Conservation (phyloP, 2,797 vertebrate genomes). For the Lacerta agilis region DNA sequence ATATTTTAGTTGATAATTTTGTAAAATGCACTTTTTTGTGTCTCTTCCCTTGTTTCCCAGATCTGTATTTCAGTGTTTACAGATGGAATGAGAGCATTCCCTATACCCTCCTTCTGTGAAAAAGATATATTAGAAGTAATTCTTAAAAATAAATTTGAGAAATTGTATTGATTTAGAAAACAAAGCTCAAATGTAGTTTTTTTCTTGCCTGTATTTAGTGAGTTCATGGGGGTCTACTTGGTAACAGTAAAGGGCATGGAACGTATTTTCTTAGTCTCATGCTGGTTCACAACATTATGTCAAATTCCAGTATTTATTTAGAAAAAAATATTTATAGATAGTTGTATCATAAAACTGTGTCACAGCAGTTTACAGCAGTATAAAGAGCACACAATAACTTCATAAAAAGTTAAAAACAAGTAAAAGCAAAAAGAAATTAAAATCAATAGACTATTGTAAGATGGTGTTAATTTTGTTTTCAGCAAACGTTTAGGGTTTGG, state of each 20-base stretch:
- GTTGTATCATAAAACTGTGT: too few species aligned
- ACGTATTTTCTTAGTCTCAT: background rate
- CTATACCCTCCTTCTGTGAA: slow-evolving; percentile 82
- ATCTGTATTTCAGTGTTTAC: slow-evolving; percentile 88
- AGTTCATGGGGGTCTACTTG: background rate
- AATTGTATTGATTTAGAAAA: slow-evolving; percentile 85
- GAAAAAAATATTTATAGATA: too few species aligned
- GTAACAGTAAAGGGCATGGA: background rate
- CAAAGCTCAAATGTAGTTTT: slow-evolving; percentile 30
- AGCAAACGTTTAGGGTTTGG: too few species aligned
- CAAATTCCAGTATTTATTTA: too few species aligned
- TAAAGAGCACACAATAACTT: too few species aligned
- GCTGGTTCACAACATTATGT: background rate
- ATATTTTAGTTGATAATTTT: slow-evolving; percentile 88
- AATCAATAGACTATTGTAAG: too few species aligned
- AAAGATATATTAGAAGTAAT: slow-evolving; percentile 84
- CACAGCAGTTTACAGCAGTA: too few species aligned
- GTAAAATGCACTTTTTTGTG: slow-evolving; percentile 88
- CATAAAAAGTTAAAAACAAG: too few species aligned
- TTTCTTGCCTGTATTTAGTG: background rate
- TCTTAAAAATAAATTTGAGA: slow-evolving; percentile 85
- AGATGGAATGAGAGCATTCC: slow-evolving; percentile 82
- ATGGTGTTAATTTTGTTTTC: too few species aligned
- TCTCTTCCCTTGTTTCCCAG: slow-evolving; percentile 83
- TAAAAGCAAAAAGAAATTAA: too few species aligned